These are phyloP conservation scores for Anarrhichthys ocellatus DNA, from an alignment of 2,113 vertebrate species.

Conservation along the genomic window DNA sequence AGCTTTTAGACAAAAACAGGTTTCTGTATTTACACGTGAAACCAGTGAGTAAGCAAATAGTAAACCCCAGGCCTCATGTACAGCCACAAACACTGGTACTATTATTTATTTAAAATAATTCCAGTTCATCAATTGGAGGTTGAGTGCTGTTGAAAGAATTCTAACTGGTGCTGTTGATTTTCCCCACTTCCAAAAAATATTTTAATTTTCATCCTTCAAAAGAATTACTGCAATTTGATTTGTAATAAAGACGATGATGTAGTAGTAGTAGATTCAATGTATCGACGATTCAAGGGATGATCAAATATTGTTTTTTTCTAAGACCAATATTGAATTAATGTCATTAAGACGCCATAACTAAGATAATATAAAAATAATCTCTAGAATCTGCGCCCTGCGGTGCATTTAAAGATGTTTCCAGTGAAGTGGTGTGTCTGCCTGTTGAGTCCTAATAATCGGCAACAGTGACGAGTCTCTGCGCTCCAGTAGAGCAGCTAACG, in stretches of 20 bases:
- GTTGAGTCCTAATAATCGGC: not conserved
- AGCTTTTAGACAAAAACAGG: constrained; percentile 39
- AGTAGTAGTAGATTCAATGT: not conserved
- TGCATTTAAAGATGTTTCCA: not conserved
- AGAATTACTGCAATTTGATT: not conserved
- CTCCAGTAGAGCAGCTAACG: not conserved
- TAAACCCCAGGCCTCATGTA: not conserved
- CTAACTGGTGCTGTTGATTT: not conserved
- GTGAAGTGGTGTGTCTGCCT: not conserved
- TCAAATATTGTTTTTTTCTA: not conserved
- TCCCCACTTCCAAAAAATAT: not conserved
- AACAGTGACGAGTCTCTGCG: not conserved
- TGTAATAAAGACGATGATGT: not conserved
- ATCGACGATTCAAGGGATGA: not conserved
- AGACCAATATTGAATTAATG: too few relatives aligned
- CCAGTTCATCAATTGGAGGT: constrained; percentile 11
- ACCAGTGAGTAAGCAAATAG: constrained; percentile 8
- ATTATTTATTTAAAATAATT: not conserved
- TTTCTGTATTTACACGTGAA: constrained; percentile 54
- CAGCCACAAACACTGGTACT: not conserved
- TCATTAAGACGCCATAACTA: not conserved
- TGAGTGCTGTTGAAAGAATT: not conserved
- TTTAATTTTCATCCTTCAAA: not conserved
- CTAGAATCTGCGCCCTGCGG: not conserved
- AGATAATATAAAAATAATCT: not conserved